These are phyloP conservation scores for Myrmophylax atrothorax DNA, from an alignment of 2,113 vertebrate species.

Conservation along the genomic window DNA sequence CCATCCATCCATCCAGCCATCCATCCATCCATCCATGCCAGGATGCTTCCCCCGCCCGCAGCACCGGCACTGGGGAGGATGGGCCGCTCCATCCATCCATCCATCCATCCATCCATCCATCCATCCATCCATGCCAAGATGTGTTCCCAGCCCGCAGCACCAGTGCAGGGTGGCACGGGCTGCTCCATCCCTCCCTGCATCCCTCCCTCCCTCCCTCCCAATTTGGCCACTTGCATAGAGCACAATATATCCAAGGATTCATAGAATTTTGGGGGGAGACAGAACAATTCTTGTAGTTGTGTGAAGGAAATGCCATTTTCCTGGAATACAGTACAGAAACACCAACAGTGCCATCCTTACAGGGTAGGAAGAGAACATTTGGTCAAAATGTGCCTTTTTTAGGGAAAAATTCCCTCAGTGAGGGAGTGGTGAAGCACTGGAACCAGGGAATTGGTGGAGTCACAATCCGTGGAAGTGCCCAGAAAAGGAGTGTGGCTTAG, in stretches of 20 bases:
- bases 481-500: accelerated
- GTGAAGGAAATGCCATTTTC: not conserved
- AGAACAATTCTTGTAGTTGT: not conserved
- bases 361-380: not conserved
- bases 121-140: too few species aligned
- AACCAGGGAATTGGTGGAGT: not conserved
- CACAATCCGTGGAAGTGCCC: not conserved
- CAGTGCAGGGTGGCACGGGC: too few species aligned
- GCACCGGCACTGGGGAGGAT: too few species aligned
- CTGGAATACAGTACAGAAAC: not conserved
- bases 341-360: not conserved
- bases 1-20: too few species aligned
- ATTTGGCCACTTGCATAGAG: not conserved
- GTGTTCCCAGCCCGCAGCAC: too few species aligned
- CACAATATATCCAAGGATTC: not conserved
- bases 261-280: not conserved
- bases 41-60: too few species aligned
- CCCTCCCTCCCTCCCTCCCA: accelerated
- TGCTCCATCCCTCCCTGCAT: too few species aligned
- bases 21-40: too few species aligned
- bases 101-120: too few species aligned
- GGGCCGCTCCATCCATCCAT: too few species aligned
- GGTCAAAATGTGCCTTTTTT: not conserved
- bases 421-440: not conserved
- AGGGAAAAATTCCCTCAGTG: not conserved